These are phyloP conservation scores for Dryobotodes eremita DNA, from an alignment of 2,888 invertebrate genomes.

Conservation along the genomic window DNA sequence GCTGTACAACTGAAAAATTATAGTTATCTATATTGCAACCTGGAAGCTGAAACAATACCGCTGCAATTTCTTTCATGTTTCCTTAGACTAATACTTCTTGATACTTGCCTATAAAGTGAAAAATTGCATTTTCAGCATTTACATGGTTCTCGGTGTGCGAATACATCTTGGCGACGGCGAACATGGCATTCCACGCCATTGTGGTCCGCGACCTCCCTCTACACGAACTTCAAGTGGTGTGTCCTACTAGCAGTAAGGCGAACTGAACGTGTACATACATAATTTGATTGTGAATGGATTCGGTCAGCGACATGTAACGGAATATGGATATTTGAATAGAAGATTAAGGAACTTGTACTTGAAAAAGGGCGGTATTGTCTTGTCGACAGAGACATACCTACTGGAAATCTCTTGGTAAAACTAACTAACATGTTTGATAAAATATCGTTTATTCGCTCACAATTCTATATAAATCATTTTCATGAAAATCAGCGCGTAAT, in stretches of 20 bases:
- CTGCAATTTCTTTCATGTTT: background rate
- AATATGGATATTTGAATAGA: constrained; percentile 61
- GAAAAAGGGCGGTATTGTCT: constrained; percentile 12
- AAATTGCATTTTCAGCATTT: constrained; percentile 93
- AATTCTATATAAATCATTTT: constrained; percentile 27
- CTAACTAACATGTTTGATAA: constrained; percentile 7
- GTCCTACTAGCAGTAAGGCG: constrained; percentile 84
- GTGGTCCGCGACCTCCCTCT: constrained; percentile 96
- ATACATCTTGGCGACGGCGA: constrained; percentile 97
- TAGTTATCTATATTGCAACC: background rate
- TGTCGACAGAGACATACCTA: constrained; percentile 2
- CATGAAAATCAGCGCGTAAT: constrained; percentile 9
- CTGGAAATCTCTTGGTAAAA: constrained; percentile 19
- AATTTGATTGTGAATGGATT: constrained; percentile 62
- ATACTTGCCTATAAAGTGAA: background rate
- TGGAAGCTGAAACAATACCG: background rate
- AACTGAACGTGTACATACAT: constrained; percentile 75
- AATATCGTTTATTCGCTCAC: constrained; percentile 51
- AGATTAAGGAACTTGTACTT: constrained; percentile 32
- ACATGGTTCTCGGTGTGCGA: constrained; percentile 98
- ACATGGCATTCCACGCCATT: constrained; percentile 98
- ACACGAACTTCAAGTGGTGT: constrained; percentile 94
- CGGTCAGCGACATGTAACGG: constrained; percentile 66
- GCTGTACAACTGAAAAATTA: background rate
- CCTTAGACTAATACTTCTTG: background rate